phyloP scores from a whole-genome alignment of 2,113 vertebrate genomes.

The Tetrax tetrax region DNA sequence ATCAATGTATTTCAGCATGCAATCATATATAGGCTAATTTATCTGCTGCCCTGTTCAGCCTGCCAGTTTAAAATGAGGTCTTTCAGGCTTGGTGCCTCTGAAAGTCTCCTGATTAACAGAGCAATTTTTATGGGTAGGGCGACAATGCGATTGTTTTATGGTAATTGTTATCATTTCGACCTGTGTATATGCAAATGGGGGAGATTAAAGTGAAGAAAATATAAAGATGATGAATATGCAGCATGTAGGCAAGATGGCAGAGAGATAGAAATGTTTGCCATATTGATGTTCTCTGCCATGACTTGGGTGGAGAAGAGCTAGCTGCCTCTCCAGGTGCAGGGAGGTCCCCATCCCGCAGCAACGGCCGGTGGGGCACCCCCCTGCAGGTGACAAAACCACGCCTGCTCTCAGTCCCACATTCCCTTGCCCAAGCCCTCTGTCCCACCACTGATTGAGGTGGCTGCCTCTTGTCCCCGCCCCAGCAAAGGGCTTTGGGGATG shows the following conservation, averaged over 20 bases:
- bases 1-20: conserved; percentile 73
- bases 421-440: background rate
- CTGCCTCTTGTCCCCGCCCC: background rate
- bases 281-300: accelerated
- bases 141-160: conserved; percentile 69
- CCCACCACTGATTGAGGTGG: background rate
- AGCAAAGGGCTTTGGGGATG: background rate
- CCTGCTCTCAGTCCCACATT: accelerated
- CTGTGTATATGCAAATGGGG: conserved; percentile 39
- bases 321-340: background rate
- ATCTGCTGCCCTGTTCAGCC: conserved; percentile 61
- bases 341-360: accelerated
- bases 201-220: conserved; percentile 67
- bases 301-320: accelerated
- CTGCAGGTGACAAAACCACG: background rate
- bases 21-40: conserved; percentile 73
- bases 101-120: conserved; percentile 68
- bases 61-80: conserved; percentile 68
- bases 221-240: conserved; percentile 58
- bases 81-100: conserved; percentile 49
- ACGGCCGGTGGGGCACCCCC: background rate
- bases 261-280: background rate
- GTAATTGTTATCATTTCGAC: conserved; percentile 72
- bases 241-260: background rate
- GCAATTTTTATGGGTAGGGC: conserved; percentile 67